Base-by-base conservation (phyloP, 2,797 vertebrate species). In the Tadarida brasiliensis region DNA sequence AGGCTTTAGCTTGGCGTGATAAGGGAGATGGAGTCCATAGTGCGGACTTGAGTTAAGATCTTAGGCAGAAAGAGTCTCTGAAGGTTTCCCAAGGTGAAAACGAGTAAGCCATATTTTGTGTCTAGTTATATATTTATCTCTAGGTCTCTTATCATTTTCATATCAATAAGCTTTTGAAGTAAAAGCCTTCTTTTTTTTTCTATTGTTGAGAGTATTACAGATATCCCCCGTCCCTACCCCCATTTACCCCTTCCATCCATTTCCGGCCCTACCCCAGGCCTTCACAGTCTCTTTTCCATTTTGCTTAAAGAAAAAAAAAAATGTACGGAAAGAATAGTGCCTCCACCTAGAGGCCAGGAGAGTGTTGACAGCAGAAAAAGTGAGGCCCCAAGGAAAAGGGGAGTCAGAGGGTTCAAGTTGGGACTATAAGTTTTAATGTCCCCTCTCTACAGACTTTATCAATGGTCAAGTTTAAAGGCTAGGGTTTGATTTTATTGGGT, bases 401-500 rank as follows among this genome's bases (percentile, higher is more conserved):
- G 22, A 59, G 51, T 74, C 20, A 71, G 47, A 86, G 4, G 30
- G 6, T 57, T 47, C 15, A 5, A 94, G 39, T 1, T 71, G 30
- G 9, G 22, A 19, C 14, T n/a, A 26, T 1, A 65, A 12, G 9
- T 3, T 51, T 88, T 11, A 81, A 15, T 57, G 57, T 77, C 2
- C 6, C 16, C 6, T 76, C 61, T 76, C 80, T 14, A 59, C 11
- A 59, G 3, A 47, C 24, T 87, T 76, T n/a, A 74, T 44, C 11
- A 39, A 77, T 9, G 11, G 28, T 12, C 26, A 74, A 24, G 7
- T 68, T 94, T 86, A 54, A 77, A n/a, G 35, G 39, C 12, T 35
- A 74, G 24, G 73, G 14, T 90, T 71, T 96, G 81, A 85, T 51
- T 70, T 90, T 78, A 76, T 11, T 76, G 84, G 16, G 4, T n/a